Conservation (phyloP, 2,797 vertebrate species). For the Micrastur ruficollis region DNA sequence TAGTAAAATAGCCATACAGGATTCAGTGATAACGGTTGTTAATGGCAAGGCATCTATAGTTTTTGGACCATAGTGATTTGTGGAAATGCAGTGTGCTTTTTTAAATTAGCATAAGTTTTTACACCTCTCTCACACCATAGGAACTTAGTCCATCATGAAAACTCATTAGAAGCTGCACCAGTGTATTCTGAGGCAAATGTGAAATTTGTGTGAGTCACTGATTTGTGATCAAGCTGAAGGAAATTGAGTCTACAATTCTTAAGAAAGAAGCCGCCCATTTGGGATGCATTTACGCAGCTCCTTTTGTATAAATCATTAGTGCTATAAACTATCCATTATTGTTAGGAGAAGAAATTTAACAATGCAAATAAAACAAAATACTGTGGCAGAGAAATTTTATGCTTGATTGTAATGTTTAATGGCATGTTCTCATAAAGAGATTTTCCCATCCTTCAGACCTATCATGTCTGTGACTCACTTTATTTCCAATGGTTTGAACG, state of each 20-base stretch:
- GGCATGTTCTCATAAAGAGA: slow-evolving; percentile 53
- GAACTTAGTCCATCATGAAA: slow-evolving; percentile 9
- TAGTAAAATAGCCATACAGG: neutral
- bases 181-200: slow-evolving; percentile 39
- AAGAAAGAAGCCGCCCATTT: neutral
- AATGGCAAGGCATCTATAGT: neutral
- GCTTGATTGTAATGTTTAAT: slow-evolving; percentile 62
- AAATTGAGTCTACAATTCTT: slow-evolving; percentile 28
- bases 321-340: slow-evolving; percentile 47
- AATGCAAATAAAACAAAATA: slow-evolving; percentile 63
- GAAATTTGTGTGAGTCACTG: slow-evolving; percentile 39
- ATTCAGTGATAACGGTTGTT: neutral
- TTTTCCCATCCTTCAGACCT: slow-evolving; percentile 44
- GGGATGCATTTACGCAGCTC: slow-evolving; percentile 36
- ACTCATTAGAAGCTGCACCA: neutral
- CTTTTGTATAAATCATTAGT: slow-evolving; percentile 56
- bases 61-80: neutral
- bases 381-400: slow-evolving; percentile 52
- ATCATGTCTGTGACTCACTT: slow-evolving; percentile 45
- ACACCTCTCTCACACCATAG: neutral
- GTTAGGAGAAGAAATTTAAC: slow-evolving; percentile 53
- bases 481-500: slow-evolving; percentile 23
- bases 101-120: neutral
- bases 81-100: neutral
- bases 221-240: slow-evolving; percentile 16